Percentiles rank a stretch among this genome's conserved stretches.
Evolutionary conservation across 2,113 vertebrate species (phyloP).

Genomic region (Corapipo altera): DNA sequence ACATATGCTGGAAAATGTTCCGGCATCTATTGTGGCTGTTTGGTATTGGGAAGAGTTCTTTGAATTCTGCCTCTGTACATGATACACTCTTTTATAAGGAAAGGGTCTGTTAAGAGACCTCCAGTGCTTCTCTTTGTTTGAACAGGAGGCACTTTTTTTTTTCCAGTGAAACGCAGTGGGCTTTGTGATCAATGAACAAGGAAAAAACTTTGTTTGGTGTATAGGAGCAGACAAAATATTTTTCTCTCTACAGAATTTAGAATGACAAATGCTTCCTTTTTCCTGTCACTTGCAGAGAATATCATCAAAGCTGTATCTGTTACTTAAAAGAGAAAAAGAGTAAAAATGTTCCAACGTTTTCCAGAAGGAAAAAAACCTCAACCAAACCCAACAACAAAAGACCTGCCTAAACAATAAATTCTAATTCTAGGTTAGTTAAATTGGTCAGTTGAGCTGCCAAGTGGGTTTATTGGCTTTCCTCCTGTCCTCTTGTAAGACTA

Average conservation of each 20-base stretch:
- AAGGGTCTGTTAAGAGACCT: background rate
- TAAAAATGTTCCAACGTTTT: background rate
- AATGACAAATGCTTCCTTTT: slow-evolving; percentile 46
- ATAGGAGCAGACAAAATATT: slow-evolving; percentile 24
- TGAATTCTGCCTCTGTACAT: background rate
- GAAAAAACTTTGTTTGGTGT: background rate
- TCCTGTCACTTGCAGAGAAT: background rate
- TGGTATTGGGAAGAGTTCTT: background rate
- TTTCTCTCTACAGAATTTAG: background rate
- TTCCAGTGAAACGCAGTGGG: background rate
- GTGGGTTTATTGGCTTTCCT: background rate
- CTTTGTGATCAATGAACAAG: background rate
- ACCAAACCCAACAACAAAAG: background rate
- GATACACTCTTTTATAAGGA: background rate
- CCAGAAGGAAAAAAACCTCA: background rate
- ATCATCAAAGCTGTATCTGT: background rate
- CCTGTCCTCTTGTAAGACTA: background rate
- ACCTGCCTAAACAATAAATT: background rate
- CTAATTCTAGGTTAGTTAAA: background rate
- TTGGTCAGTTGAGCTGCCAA: background rate
- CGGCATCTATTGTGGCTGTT: background rate
- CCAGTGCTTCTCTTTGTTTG: background rate
- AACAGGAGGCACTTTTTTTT: background rate
- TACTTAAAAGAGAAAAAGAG: slow-evolving; percentile 18
- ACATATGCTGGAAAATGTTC: background rate